These are phyloP conservation scores for Anser brachyrhynchus DNA, from an alignment of 2,113 vertebrate species.

Conservation along the genomic window DNA sequence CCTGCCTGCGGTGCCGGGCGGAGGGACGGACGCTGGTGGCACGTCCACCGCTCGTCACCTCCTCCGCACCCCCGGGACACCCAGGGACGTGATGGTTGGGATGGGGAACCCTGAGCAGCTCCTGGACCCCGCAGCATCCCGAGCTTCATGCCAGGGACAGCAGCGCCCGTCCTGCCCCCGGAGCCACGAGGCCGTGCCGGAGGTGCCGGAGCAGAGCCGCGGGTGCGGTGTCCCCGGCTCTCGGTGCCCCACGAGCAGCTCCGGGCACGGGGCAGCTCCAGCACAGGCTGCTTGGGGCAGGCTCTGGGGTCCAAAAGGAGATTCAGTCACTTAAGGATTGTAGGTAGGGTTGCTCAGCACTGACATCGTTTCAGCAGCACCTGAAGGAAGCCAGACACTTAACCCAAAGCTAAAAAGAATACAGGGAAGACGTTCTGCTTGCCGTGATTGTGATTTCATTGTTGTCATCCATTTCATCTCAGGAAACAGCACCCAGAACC, in stretches of 20 bases:
- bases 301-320: background rate
- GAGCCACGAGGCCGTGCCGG: background rate
- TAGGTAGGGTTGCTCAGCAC: background rate
- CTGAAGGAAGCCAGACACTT: background rate
- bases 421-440: background rate
- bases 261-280: background rate
- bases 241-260: fast-evolving
- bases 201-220: background rate
- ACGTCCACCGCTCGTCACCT: fast-evolving
- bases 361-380: background rate
- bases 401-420: background rate
- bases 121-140: background rate
- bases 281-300: background rate
- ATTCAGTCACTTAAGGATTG: background rate
- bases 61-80: background rate
- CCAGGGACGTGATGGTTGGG: background rate
- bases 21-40: background rate
- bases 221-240: no score
- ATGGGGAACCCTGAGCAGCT: background rate
- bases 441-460: background rate
- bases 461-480: background rate
- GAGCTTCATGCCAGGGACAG: fast-evolving
- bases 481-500: background rate
- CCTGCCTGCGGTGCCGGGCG: fast-evolving
- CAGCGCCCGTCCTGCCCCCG: background rate